phyloP scores from a whole-genome alignment of 2,797 vertebrate genomes.

The Hippopotamyrus pictus region DNA sequence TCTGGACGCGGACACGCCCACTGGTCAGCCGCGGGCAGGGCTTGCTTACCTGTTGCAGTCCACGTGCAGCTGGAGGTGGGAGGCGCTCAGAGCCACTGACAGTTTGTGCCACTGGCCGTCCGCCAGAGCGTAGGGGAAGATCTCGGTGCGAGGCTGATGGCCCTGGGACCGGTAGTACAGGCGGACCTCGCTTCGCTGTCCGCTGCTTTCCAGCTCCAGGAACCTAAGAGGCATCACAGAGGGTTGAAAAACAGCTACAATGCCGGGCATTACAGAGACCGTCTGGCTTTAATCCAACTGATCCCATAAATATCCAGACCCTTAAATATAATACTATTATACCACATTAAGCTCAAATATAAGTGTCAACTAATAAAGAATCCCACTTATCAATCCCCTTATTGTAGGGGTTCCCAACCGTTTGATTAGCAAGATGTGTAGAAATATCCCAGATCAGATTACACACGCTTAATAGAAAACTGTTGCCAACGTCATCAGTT shows the following conservation, averaged over 20 bases:
- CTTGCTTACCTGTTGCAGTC: constrained; percentile 87
- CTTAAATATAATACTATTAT: neutral
- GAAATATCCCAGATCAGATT: neutral
- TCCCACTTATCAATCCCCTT: neutral
- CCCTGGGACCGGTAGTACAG: constrained; percentile 84
- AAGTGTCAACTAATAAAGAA: neutral
- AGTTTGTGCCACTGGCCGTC: constrained; percentile 95
- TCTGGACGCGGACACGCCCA: neutral
- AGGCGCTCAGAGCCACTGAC: constrained; percentile 87
- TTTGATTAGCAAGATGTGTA: neutral
- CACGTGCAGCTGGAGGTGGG: constrained; percentile 84
- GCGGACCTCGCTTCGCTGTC: constrained; percentile 88
- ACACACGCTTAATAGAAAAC: neutral
- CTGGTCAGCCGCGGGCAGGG: neutral
- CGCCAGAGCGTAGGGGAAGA: constrained; percentile 91
- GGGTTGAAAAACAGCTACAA: neutral
- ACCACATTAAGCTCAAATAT: neutral
- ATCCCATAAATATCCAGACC: neutral
- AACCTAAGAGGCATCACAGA: constrained; percentile 59
- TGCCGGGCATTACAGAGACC: neutral
- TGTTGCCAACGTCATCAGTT: neutral
- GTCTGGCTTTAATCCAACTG: neutral
- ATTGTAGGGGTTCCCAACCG: neutral
- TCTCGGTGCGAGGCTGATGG: constrained; percentile 82
- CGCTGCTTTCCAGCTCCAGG: constrained; percentile 93